Evolutionary conservation across 1,140 invertebrate genomes (phyloP), one percentile per base, ranked within the genome.

Genomic region (Venustaconcha ellipsiformis): DNA sequence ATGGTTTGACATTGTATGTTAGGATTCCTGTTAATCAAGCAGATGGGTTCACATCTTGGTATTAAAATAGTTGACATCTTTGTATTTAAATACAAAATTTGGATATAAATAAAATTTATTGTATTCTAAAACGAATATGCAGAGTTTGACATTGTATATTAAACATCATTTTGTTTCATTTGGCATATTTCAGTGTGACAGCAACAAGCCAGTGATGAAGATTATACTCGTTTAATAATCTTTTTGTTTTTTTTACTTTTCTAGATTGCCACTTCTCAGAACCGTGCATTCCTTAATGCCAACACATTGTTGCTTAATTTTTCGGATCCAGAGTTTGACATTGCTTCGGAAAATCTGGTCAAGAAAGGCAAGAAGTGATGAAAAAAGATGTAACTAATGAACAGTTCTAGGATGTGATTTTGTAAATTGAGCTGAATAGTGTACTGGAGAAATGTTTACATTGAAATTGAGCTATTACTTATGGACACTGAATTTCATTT

Each of bases 251-350:
- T 77, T 68, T 74, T 74, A 77, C 72, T 64, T 67, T 89, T 90
- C 63, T 87, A 96, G 96, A 95, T 99, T 91, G 95, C 98, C 55
- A 94, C 93, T 86, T 97, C 97, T 57, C 96, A 97, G 89, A 99
- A 99, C 90, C 93, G 95, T 90, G 95, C 99, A 6, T 99, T 96
- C 91, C 92, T 99, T 65, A 96, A 94, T 87, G 95, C 96, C 64
- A 95, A 94, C 86, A 95, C 94, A 84, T 92, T 99, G 73, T 99
- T 99, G 97, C 92, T 99, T 88, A 99, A 99, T 88, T 94, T 99
- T 85, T 95, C 95, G 88, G 97, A 99, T 88, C 94, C 95, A 67
- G 93, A 94, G 78, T 99, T 99, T 89, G 97, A 99, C 75, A 11
- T 48, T 6, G 6, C 37, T 48, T 48, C 37, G 11, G 37, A 48